These are phyloP conservation scores for Frankliniella fusca DNA, from an alignment of 2,888 invertebrate genomes.

Conservation along the genomic window DNA sequence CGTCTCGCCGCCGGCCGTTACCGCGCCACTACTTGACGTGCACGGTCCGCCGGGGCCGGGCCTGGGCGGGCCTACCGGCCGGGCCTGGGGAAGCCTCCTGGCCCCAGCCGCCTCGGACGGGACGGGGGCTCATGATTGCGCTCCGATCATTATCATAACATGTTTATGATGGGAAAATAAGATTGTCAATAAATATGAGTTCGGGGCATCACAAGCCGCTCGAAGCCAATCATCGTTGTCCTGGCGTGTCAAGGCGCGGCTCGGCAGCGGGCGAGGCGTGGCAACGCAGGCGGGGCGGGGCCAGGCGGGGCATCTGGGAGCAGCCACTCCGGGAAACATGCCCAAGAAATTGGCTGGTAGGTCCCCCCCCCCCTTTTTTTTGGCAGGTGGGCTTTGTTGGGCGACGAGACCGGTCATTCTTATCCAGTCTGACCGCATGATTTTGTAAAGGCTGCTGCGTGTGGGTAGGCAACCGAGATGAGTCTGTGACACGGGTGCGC, in stretches of 20 bases:
- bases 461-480: not conserved
- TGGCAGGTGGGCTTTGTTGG: too few relatives aligned
- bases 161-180: conserved; percentile 25
- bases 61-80: too few relatives aligned
- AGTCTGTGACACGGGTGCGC: not conserved
- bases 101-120: too few relatives aligned
- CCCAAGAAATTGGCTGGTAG: too few relatives aligned
- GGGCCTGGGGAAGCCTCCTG: too few relatives aligned
- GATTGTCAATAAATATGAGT: conserved; percentile 12
- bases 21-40: not conserved
- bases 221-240: conserved; percentile 10
- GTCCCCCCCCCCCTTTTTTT: too few relatives aligned
- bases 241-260: not conserved
- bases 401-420: too few relatives aligned
- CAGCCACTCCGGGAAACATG: too few relatives aligned
- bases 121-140: not conserved
- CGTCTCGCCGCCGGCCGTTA: not conserved
- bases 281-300: not conserved
- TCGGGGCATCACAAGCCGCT: not conserved
- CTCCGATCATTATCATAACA: conserved; percentile 8
- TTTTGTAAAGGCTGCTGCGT: too few relatives aligned
- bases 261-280: not conserved
- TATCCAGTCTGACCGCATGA: too few relatives aligned
- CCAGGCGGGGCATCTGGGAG: not conserved
- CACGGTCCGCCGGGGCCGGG: too few relatives aligned